phyloP scores from a whole-genome alignment of 2,797 vertebrate genomes.

The Enteromius unitaeniatus region DNA sequence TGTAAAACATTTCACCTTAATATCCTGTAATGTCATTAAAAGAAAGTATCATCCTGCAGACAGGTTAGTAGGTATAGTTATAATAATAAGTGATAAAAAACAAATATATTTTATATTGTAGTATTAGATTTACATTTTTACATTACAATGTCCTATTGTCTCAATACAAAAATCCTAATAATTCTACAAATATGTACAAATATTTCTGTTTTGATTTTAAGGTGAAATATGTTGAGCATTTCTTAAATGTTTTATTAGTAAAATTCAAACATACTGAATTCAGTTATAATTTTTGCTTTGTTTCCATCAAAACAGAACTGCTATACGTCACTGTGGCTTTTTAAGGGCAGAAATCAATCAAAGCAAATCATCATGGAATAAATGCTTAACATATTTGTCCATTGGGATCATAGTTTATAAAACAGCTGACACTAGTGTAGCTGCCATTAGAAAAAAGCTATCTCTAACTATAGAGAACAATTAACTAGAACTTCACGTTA shows the following conservation, averaged over 20 bases:
- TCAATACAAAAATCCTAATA: background rate
- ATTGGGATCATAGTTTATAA: conserved; percentile 11
- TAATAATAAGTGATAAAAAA: too few species aligned
- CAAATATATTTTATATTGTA: background rate
- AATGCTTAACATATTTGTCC: background rate
- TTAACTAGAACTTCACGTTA: background rate
- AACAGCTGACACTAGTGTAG: too few species aligned
- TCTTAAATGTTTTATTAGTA: background rate
- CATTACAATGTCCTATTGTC: background rate
- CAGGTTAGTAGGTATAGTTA: background rate
- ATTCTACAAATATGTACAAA: background rate
- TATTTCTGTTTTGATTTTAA: background rate
- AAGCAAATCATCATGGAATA: background rate
- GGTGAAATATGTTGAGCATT: background rate
- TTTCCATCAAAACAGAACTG: background rate
- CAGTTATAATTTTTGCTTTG: background rate
- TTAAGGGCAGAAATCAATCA: background rate
- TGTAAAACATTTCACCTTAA: background rate
- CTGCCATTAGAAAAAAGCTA: background rate
- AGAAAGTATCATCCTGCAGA: background rate
- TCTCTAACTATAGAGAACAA: background rate
- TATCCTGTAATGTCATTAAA: background rate
- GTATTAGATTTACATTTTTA: background rate
- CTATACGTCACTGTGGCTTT: background rate
- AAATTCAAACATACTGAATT: background rate